Percentiles rank a stretch among this genome's conserved stretches.
phyloP scores from a whole-genome alignment of 2,113 vertebrate genomes.

The Psilopogon haemacephalus region DNA sequence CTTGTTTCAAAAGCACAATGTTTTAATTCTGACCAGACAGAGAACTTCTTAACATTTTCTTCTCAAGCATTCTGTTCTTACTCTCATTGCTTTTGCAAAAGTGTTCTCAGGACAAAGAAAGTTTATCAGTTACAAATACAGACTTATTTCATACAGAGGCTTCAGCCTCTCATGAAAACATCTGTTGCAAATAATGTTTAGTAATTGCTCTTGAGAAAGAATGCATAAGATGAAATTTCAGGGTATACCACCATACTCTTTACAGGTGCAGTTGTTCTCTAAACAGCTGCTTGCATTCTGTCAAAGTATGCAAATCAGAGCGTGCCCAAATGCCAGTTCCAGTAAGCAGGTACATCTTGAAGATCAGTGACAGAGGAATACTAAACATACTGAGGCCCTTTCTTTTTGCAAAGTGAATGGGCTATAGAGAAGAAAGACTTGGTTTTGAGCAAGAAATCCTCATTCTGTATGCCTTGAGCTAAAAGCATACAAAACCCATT shows the following conservation, averaged over 20 bases:
- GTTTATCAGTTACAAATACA: background rate
- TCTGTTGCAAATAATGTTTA: background rate
- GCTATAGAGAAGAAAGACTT: background rate
- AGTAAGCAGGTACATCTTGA: background rate
- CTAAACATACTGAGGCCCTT: background rate
- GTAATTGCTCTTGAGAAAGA: background rate
- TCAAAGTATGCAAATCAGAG: background rate
- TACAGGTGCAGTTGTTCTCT: background rate
- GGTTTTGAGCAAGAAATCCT: background rate
- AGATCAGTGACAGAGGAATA: background rate
- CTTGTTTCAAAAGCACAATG: background rate
- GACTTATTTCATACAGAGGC: background rate
- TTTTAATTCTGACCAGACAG: background rate
- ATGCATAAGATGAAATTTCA: background rate
- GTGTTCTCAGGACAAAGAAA: background rate
- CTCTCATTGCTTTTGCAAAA: background rate
- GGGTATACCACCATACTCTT: background rate
- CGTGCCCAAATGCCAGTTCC: slow-evolving; percentile 1
- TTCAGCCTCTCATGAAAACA: background rate
- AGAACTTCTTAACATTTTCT: background rate
- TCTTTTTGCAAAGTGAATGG: background rate
- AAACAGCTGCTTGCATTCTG: background rate
- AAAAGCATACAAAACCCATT: background rate
- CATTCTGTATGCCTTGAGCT: background rate
- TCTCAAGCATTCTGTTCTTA: background rate